phyloP scores from a whole-genome alignment of 2,797 vertebrate genomes.

The Enteromius argenteus region DNA sequence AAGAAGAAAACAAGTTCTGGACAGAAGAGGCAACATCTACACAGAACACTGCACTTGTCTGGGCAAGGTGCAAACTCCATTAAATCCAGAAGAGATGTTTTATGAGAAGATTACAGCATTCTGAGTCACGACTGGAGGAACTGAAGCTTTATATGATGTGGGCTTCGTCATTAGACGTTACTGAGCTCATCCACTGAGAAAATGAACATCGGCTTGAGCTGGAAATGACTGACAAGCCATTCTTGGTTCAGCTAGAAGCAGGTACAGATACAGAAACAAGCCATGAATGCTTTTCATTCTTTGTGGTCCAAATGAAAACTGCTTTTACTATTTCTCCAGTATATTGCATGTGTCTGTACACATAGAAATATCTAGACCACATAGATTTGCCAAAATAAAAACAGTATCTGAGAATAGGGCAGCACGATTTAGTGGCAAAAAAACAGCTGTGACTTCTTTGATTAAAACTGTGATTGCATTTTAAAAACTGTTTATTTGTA shows the following conservation, averaged over 20 bases:
- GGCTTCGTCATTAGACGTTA: neutral
- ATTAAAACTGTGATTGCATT: neutral
- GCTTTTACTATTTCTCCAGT: neutral
- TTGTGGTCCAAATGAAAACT: neutral
- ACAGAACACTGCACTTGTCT: neutral
- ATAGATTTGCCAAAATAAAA: neutral
- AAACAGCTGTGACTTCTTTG: neutral
- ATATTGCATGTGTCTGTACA: neutral
- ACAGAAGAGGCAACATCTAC: neutral
- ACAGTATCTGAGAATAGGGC: neutral
- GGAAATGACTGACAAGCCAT: neutral
- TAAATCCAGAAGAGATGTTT: constrained; percentile 11
- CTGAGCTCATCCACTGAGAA: neutral
- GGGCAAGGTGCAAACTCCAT: neutral
- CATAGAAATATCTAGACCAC: neutral
- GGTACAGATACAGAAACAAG: neutral
- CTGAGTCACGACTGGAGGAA: constrained; percentile 39
- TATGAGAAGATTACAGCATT: constrained; percentile 22
- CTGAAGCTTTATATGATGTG: neutral
- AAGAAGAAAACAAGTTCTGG: neutral
- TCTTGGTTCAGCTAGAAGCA: neutral
- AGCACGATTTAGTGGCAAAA: neutral
- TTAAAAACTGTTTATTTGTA: neutral
- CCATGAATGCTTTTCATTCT: neutral
- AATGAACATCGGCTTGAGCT: neutral